These are phyloP conservation scores for Propithecus perrieri DNA, from an alignment of 2,797 vertebrate species.

Conservation along the genomic window DNA sequence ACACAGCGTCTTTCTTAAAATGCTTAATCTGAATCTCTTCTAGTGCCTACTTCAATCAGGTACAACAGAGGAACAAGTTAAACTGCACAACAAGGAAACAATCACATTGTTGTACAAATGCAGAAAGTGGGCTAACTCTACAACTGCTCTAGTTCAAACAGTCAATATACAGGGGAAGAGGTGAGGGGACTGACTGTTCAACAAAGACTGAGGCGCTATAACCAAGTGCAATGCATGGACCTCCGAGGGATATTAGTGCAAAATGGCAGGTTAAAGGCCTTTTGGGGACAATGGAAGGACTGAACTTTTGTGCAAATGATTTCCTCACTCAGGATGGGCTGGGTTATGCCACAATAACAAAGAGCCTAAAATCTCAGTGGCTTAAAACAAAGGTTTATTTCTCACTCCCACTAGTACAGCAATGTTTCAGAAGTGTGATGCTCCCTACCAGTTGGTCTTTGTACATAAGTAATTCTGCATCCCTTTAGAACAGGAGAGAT, in stretches of 20 bases:
- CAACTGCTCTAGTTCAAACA: background rate
- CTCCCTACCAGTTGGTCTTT: background rate
- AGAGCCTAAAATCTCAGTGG: background rate
- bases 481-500: background rate
- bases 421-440: background rate
- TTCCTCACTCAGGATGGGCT: background rate
- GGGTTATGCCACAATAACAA: background rate
- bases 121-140: background rate
- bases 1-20: background rate
- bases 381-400: background rate
- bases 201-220: background rate
- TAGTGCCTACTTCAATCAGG: background rate
- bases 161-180: background rate
- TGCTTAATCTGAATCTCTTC: background rate
- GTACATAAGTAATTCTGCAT: background rate
- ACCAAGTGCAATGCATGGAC: background rate
- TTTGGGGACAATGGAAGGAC: background rate
- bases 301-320: background rate
- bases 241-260: background rate
- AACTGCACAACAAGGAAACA: background rate
- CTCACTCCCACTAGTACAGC: background rate
- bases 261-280: background rate
- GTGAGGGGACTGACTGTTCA: background rate
- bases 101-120: background rate
- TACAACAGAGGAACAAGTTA: background rate